These are phyloP conservation scores for Steinernema hermaphroditum DNA, from an alignment of 2,888 invertebrate species.

Conservation along the genomic window DNA sequence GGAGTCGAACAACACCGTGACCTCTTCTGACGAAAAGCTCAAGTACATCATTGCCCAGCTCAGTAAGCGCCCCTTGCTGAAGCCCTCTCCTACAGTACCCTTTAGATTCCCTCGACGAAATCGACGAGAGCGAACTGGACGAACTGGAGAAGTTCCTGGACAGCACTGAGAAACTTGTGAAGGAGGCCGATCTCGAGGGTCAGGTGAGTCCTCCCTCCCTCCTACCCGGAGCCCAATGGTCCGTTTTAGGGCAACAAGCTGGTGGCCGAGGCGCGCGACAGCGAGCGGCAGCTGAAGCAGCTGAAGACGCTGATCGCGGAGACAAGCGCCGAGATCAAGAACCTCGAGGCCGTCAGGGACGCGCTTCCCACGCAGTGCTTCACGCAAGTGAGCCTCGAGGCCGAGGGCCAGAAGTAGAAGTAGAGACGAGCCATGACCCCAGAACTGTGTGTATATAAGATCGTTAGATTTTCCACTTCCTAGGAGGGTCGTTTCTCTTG, in stretches of 20 bases:
- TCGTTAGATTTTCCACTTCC: neutral
- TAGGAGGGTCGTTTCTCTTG: neutral
- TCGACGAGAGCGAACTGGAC: conserved; percentile 66
- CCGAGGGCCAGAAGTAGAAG: conserved; percentile 50
- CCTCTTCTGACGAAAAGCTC: conserved; percentile 45
- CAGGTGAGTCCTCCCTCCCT: neutral
- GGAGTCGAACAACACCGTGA: conserved; percentile 48
- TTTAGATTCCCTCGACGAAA: conserved; percentile 64
- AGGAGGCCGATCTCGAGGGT: conserved; percentile 2
- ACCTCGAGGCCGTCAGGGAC: conserved; percentile 64
- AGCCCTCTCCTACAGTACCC: neutral
- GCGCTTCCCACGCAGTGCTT: conserved; percentile 80
- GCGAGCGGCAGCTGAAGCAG: conserved; percentile 59
- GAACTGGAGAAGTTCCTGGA: conserved; percentile 67
- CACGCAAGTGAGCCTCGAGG: conserved; percentile 70
- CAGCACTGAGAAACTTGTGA: conserved; percentile 56
- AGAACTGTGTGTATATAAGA: conserved; percentile 18
- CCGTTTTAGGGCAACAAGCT: neutral
- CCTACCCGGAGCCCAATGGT: too few species aligned
- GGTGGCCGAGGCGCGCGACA: neutral
- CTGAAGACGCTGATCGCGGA: conserved; percentile 66
- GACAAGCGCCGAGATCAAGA: conserved; percentile 49
- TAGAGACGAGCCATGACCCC: neutral
- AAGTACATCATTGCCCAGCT: conserved; percentile 51
- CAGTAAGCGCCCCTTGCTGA: conserved; percentile 30